Base-by-base conservation (phyloP, 2,888 invertebrate genomes). In the Melitaea athalia region DNA sequence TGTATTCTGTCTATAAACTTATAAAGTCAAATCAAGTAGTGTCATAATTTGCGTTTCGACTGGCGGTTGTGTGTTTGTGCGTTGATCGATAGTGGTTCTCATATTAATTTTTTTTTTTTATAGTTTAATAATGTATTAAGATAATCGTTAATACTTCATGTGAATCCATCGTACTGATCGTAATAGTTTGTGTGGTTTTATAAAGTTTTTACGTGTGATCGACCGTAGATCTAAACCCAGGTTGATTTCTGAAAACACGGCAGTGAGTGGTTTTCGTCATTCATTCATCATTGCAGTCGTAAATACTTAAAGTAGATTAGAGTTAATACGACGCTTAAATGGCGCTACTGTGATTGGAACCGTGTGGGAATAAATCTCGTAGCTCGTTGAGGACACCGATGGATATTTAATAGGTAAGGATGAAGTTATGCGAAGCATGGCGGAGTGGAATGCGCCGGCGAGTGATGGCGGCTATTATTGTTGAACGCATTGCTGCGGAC, bases 351-450 rank as follows among this genome's bases (percentile, higher is more conserved):
- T 70, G 60, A 71, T 63, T 49, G 31, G 64, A 65, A 66, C 62
- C 33, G 38, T 68, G 61, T 59, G 62, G 59, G 60, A 67, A 67
- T 64, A 60, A 42, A 42, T 42, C 15, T 57, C 67, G 52, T 65
- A 66, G 43, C 57, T 59, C 50, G 55, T 59, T 67, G 60, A 72
- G 72, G 75, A 75, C 75, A 74, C 82, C 83, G 75, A 90, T 90
- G 90, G 88, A 85, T 82, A 81, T 83, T 77, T 89, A 86, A 73
- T 81, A 89, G 88, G 89, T 88, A 85, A 80, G 78, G 68, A 71
- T 71, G 71, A 74, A 73, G 71, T 65, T 74, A 65, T 67, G 69
- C 64, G 67, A 75, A 75, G 72, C 77, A 79, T 80, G 76, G 74
- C 74, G 73, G 75, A 76, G 71, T 74, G 77, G 79, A 83, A 82